Base-by-base conservation (phyloP, 2,888 invertebrate species). In the Chloroclysta siterata region DNA sequence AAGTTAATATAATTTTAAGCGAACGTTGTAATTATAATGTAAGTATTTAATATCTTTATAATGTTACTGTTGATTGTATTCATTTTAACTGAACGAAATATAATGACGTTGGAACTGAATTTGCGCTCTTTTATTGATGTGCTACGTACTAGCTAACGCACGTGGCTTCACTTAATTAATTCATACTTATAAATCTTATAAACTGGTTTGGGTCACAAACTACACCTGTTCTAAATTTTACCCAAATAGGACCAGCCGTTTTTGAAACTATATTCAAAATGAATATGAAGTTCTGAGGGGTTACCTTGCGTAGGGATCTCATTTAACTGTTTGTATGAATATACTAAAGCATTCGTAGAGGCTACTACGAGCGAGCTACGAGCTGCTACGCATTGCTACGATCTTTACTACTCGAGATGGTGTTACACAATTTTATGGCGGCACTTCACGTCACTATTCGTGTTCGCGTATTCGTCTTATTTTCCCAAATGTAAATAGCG, bases 31-130 rank as follows among this genome's bases (percentile, higher is more conserved):
- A 51, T 33, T 22, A 22, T 47, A 13, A 22, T 5, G 3, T 47
- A 47, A 47, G 28, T 48, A 47, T 13, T 17, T 5, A 46, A 39
- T 39, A 39, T 1, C 14, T 15, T 14, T 50, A 10, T 50, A 29
- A 28, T 51, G 36, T 51, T 17, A 51, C 8, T 51, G 36, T 51
- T 51, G 15, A 28, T 11, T 47, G 47, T 28, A 36, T 15, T 51
- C 2, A 14, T 36, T 36, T 5, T 15, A 17, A 51, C 51, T 51
- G 4, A 28, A 22, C 10, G 10, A 36, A 51, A 15, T 51, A 51
- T 15, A 36, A 14, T 33, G 11, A 51, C 17, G 51, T 36, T 51
- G 36, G 29, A 51, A 51, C 33, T 36, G 51, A 51, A 8, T 6
- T 0, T 8, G 11, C 10, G 36, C 11, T 17, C 17, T 10, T 46